Evolutionary conservation across 2,113 vertebrate genomes (phyloP).

Genomic region (Equus quagga): DNA sequence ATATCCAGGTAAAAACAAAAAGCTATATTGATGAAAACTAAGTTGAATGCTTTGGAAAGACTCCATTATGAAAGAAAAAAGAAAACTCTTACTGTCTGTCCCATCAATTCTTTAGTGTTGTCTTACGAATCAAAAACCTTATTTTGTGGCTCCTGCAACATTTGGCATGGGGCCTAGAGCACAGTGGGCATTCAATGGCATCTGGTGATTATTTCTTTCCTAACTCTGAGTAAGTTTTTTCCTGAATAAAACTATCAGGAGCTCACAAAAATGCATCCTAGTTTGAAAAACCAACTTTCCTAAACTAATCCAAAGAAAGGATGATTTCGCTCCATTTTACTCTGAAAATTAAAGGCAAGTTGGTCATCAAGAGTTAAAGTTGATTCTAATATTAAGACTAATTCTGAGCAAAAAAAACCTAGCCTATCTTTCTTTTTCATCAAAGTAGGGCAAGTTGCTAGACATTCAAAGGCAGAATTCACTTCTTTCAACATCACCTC

Average conservation of each 20-base stretch:
- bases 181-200: too few species aligned
- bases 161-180: background rate
- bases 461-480: background rate
- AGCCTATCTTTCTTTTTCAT: background rate
- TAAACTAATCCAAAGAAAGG: background rate
- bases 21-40: constrained; percentile 23
- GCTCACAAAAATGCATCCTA: background rate
- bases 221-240: background rate
- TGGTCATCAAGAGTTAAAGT: background rate
- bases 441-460: background rate
- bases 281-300: constrained; percentile 14
- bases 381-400: background rate
- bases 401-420: background rate
- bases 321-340: background rate
- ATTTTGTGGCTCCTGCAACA: background rate
- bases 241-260: background rate
- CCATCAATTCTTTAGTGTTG: background rate
- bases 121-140: background rate
- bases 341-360: constrained; percentile 44
- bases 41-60: background rate
- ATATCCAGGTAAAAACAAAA: background rate
- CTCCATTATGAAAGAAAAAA: background rate
- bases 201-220: background rate
- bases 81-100: background rate
- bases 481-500: background rate